These are phyloP conservation scores for Drosophila anceps DNA, from an alignment of 2,888 invertebrate species.

Conservation along the genomic window DNA sequence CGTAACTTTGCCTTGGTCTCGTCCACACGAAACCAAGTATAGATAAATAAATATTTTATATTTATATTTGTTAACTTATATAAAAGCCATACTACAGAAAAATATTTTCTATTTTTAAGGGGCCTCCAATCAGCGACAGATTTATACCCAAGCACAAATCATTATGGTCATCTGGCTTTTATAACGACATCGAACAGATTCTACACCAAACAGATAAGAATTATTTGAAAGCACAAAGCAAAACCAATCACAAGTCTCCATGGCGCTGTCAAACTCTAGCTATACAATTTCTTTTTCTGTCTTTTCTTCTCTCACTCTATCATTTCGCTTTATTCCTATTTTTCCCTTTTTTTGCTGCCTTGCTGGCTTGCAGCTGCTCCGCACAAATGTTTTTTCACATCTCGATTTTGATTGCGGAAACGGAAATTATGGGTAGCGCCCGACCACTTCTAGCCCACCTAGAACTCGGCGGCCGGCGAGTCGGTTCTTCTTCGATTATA, in stretches of 20 bases:
- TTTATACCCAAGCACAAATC: neutral
- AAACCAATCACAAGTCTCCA: slow-evolving; percentile 35
- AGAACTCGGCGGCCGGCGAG: neutral
- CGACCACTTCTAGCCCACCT: slow-evolving; percentile 32
- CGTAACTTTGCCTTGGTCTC: slow-evolving; percentile 8
- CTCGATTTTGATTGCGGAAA: slow-evolving; percentile 67
- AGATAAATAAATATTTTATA: neutral
- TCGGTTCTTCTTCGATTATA: slow-evolving; percentile 4
- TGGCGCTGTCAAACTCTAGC: slow-evolving; percentile 15
- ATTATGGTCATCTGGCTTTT: neutral
- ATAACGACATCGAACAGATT: slow-evolving; percentile 6
- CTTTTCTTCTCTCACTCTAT: neutral
- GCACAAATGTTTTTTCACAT: slow-evolving; percentile 44
- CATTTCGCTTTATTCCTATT: neutral
- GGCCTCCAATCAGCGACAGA: neutral
- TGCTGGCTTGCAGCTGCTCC: slow-evolving; percentile 19
- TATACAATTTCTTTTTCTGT: slow-evolving; percentile 20
- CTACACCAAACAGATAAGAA: slow-evolving; percentile 13
- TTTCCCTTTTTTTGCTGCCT: neutral
- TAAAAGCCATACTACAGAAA: neutral
- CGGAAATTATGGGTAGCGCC: slow-evolving; percentile 64
- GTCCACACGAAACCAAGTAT: neutral
- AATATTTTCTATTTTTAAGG: neutral
- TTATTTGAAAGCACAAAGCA: slow-evolving; percentile 22
- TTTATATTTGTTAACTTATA: neutral